Evolutionary conservation across 2,113 vertebrate species (phyloP), one percentile per base, ranked within the genome.

Genomic region (Thunnus thynnus): DNA sequence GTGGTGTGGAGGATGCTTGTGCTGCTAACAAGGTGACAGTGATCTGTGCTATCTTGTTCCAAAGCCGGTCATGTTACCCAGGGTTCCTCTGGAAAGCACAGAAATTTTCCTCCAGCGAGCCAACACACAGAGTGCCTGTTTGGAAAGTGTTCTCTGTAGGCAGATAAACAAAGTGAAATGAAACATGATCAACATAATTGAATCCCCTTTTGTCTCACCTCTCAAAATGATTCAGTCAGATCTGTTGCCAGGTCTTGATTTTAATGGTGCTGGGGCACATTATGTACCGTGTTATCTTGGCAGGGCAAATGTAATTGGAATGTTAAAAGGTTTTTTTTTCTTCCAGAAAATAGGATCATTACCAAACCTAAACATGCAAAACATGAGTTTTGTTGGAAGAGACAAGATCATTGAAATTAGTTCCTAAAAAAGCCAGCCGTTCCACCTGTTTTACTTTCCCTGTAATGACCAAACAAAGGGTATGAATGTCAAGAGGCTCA

Each of bases 21-120:
- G 72, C 16, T 46, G 69, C 81, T 71, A 78, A 89, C 77, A 64
- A 75, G 58, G 86, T 83, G 73, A 86, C 86, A 84, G 70, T 61
- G 82, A 91, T 90, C 73, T 86, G 80, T 70, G 83, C 73, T 79
- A 75, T 94, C 88, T 90, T 86, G 84, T 92, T 88, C 54, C 56
- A 71, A 62, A 62, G 78, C 63, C 79, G 78, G 50, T 90, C 72
- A 73, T 67, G 77, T 91, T 91, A 88, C 86, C 70, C 36, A 48
- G 44, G 54, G 50, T 83, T 82, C 75, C 44, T 65, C 22, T 61
- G 78, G 58, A 91, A 88, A 83, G 76, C 58, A n/a, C 44, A 73
- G 71, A 57, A 79, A 82, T 89, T 83, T 81, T 79, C 4, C 52
- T 55, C 51, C 32, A 4, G 54, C 3, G 30, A 80, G 78, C 68